phyloP scores from a whole-genome alignment of 2,888 invertebrate genomes.

The Drosophila paramelanica region DNA sequence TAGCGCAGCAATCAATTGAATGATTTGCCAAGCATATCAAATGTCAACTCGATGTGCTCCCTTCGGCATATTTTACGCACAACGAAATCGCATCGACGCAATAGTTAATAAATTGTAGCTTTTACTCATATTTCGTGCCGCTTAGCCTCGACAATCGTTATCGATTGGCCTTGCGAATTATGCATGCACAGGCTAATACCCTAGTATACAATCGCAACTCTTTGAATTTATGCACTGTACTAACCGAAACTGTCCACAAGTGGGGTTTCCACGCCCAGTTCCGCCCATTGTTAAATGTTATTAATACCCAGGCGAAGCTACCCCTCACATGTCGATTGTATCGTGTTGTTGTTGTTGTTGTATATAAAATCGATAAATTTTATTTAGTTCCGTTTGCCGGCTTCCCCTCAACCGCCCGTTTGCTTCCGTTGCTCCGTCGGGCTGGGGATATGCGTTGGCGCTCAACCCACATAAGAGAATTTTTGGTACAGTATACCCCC shows the following conservation, averaged over 20 bases:
- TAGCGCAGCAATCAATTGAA: not conserved
- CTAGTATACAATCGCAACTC: conserved; percentile 34
- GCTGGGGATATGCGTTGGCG: conserved; percentile 63
- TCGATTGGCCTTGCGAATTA: conserved; percentile 57
- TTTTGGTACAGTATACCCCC: conserved; percentile 24
- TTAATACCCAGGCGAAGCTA: conserved; percentile 47
- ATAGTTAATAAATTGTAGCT: conserved; percentile 18
- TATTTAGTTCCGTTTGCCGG: conserved; percentile 64
- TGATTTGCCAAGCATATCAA: conserved; percentile 14
- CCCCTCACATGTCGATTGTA: conserved; percentile 17
- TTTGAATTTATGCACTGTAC: conserved; percentile 48
- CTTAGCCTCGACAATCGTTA: conserved; percentile 35
- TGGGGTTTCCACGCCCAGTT: not conserved
- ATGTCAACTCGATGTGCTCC: conserved; percentile 4
- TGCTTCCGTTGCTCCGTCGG: conserved; percentile 30
- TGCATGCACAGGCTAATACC: conserved; percentile 44
- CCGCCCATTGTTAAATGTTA: conserved; percentile 39
- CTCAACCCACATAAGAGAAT: conserved; percentile 64
- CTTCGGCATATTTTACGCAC: too few species aligned
- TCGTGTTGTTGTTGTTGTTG: not conserved
- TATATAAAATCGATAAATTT: conserved; percentile 68
- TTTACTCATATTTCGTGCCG: conserved; percentile 11
- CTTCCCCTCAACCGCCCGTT: conserved; percentile 1
- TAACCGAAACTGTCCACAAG: conserved; percentile 30
- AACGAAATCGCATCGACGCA: too few species aligned